Conservation (phyloP, 2,888 invertebrate genomes). For the Harpalus rufipes region DNA sequence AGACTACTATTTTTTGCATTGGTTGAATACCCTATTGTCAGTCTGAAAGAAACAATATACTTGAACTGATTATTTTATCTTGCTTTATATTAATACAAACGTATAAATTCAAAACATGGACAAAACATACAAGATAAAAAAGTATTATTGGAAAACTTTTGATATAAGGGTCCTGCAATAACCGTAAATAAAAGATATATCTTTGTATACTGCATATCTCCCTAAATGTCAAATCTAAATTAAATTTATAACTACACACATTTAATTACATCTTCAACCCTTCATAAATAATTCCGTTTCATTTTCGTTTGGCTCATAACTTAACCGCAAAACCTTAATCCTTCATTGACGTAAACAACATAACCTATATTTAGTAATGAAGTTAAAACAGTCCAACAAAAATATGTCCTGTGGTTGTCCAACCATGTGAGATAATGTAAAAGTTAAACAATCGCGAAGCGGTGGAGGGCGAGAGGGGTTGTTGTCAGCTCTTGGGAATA, state of each 20-base stretch:
- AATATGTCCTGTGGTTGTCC: constrained; percentile 17
- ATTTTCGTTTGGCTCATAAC: constrained; percentile 14
- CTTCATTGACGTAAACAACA: constrained; percentile 18
- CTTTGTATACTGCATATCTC: not conserved
- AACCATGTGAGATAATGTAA: constrained; percentile 29
- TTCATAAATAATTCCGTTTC: constrained; percentile 8
- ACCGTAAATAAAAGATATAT: not conserved
- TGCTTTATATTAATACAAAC: not conserved
- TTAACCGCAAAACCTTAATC: not conserved
- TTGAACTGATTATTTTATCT: not conserved
- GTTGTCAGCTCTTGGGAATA: constrained; percentile 16
- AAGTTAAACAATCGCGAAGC: constrained; percentile 30
- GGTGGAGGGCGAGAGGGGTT: not conserved
- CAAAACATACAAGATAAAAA: not conserved
- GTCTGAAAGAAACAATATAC: not conserved
- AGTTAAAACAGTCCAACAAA: constrained; percentile 26
- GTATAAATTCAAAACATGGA: not conserved
- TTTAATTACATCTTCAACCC: not conserved
- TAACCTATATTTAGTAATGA: constrained; percentile 33
- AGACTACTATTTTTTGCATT: too few species aligned
- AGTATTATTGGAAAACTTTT: constrained; percentile 3
- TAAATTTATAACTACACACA: constrained; percentile 6
- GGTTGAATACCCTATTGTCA: too few species aligned
- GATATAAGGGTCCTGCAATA: not conserved
- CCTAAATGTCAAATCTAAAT: not conserved